Evolutionary conservation across 1,140 invertebrate genomes (phyloP), one percentile per base, ranked within the genome.

Genomic region (Papilio machaon): DNA sequence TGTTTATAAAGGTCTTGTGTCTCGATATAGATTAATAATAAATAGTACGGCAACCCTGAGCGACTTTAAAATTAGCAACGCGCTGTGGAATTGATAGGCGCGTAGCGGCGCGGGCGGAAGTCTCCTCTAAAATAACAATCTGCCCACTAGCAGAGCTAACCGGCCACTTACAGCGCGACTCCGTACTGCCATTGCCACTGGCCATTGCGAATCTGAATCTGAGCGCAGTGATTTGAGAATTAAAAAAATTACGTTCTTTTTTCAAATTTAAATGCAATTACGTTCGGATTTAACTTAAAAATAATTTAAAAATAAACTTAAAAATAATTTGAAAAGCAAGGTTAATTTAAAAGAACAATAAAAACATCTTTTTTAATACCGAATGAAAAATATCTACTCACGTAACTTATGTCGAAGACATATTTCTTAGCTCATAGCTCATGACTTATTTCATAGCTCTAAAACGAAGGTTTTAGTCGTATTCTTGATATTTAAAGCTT

Each of bases 61-160:
- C 38, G 58, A n/a, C 58, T 78, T 78, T 79, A 79, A 79, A 64
- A 79, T 79, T 79, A 79, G 77, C 77, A 47, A 67, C 58, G 58
- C 60, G 77, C 46, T 38, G 77, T 67, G 54, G 77, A 79, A 79
- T 79, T 79, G 77, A 79, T 79, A 79, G 77, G 77, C 77, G 58
- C 47, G 77, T 79, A 67, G 76, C 77, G 35, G 35, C 58, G 58
- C 77, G 54, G 54, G 35, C 77, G 77, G 77, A 79, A 79, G 77
- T 52, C 77, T 58, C n/a, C 77, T 60, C 58, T 79, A 64, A 79
- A 79, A 79, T 79, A 79, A 79, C 77, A 79, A 64, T 60, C 77
- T 79, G 58, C 38, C 77, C 77, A 79, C 77, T 79, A 46, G 77
- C 77, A 43, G 35, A 78, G 77, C 77, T 79, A 79, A 79, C 77